These are phyloP conservation scores for Dasyprocta punctata DNA, from an alignment of 2,113 vertebrate species.

Conservation along the genomic window DNA sequence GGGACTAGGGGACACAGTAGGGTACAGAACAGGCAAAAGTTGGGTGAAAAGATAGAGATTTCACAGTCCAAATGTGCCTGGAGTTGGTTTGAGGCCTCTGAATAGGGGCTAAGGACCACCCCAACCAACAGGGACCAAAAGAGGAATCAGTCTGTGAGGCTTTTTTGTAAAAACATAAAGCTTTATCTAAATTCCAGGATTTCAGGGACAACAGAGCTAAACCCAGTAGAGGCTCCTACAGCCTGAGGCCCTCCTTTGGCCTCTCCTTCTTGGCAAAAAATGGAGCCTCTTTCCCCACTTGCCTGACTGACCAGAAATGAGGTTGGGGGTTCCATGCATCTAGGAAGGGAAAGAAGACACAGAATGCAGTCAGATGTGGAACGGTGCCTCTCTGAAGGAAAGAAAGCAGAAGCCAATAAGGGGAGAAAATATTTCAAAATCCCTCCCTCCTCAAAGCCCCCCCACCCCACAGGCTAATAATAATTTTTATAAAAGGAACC, in stretches of 20 bases:
- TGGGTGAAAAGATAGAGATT: neutral
- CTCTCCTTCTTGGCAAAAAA: neutral
- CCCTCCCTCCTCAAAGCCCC: constrained; percentile 28
- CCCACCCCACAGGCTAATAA: constrained; percentile 17
- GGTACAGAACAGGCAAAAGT: neutral
- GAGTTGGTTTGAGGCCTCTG: neutral
- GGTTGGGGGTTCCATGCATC: neutral
- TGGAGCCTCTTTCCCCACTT: neutral
- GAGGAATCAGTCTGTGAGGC: neutral
- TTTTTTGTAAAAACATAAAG: constrained; percentile 5
- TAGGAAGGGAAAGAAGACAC: neutral
- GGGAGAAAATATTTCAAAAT: constrained; percentile 5
- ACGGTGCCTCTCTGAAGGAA: neutral
- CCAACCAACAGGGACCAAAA: neutral
- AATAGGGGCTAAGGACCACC: neutral
- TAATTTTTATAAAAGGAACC: neutral
- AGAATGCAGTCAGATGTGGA: neutral
- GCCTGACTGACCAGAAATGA: neutral
- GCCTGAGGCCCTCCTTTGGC: neutral
- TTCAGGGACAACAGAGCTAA: neutral
- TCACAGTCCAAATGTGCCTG: neutral
- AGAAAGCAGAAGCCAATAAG: constrained; percentile 28
- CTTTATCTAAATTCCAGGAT: neutral
- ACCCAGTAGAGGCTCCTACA: neutral
- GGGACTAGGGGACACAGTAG: neutral